phyloP scores from a whole-genome alignment of 1,140 invertebrate species.

The Lysiphlebus fabarum region DNA sequence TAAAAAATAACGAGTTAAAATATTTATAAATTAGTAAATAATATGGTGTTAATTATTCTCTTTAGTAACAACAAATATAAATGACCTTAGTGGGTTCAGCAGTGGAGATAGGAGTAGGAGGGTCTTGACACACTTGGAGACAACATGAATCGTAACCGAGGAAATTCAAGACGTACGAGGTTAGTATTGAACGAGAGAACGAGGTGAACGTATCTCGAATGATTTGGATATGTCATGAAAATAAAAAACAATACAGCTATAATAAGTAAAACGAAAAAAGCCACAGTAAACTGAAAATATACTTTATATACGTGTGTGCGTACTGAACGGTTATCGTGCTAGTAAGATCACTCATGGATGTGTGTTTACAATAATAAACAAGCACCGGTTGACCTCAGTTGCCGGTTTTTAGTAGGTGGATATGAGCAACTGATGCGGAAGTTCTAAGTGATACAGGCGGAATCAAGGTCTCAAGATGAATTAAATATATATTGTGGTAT shows the following conservation, averaged over 20 bases:
- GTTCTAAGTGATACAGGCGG: constrained; percentile 27
- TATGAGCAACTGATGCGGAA: constrained; percentile 21
- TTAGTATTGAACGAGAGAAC: constrained; percentile 52
- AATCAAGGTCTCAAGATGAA: constrained; percentile 3
- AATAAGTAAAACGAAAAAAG: too few relatives aligned
- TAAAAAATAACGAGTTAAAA: too few relatives aligned
- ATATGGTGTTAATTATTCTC: too few relatives aligned
- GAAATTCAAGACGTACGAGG: constrained; percentile 37
- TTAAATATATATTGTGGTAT: background rate
- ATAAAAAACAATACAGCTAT: too few relatives aligned
- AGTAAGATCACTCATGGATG: constrained; percentile 9
- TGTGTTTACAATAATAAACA: constrained; percentile 9
- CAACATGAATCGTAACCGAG: constrained; percentile 39
- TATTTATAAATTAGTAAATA: too few relatives aligned
- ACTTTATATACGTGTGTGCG: constrained; percentile 22
- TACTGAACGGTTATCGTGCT: constrained; percentile 26
- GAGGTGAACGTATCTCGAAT: constrained; percentile 40
- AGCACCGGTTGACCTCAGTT: background rate
- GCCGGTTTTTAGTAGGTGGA: constrained; percentile 10
- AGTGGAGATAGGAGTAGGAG: constrained; percentile 47
- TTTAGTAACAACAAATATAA: constrained; percentile 27
- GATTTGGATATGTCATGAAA: too few relatives aligned
- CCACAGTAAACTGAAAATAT: too few relatives aligned
- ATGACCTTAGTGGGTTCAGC: constrained; percentile 48
- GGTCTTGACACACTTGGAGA: constrained; percentile 52